phyloP scores from a whole-genome alignment of 2,113 vertebrate species.

The Piaya cayana region DNA sequence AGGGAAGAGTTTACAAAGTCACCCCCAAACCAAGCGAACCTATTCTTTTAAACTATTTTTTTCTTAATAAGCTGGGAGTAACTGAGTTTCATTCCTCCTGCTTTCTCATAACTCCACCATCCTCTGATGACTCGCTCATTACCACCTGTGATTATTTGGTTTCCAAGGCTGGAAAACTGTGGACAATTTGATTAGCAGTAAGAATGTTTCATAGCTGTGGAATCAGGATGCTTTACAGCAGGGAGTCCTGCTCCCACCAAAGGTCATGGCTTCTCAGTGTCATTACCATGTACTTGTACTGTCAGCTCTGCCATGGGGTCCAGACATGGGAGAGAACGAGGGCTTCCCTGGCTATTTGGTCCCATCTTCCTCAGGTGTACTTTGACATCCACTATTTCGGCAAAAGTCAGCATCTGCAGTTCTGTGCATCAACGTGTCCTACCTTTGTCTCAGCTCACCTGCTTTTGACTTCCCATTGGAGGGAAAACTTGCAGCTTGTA shows the following conservation, averaged over 20 bases:
- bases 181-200: neutral
- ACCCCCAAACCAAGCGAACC: neutral
- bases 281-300: neutral
- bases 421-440: neutral
- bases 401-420: neutral
- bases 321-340: rapidly evolving
- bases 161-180: neutral
- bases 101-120: neutral
- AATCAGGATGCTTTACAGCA: neutral
- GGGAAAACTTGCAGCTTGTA: neutral
- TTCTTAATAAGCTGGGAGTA: neutral
- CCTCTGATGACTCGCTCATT: neutral
- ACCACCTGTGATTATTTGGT: neutral
- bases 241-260: neutral
- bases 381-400: neutral
- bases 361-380: neutral
- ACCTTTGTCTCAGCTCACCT: neutral
- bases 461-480: neutral
- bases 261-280: neutral
- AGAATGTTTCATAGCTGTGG: neutral
- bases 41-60: neutral
- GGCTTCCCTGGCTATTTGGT: neutral
- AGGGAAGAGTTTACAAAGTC: neutral
- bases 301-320: neutral
- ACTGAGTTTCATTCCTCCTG: neutral